These are phyloP conservation scores for Drosophila dunni DNA, from an alignment of 1,140 invertebrate species.

Conservation along the genomic window DNA sequence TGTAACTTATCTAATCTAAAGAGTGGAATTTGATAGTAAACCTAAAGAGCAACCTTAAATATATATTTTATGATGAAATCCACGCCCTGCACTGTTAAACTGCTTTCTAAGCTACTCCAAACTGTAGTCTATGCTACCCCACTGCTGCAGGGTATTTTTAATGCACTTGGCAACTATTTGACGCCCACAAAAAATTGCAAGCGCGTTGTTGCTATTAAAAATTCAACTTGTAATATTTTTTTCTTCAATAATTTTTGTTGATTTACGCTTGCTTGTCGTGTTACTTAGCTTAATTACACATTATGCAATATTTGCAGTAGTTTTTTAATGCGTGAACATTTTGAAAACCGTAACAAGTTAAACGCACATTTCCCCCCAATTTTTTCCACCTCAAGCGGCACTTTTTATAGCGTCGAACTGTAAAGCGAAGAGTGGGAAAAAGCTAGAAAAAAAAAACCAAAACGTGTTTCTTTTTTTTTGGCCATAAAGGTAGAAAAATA, in stretches of 20 bases:
- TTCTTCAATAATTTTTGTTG: slow-evolving; percentile 14
- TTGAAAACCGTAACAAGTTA: slow-evolving; percentile 49
- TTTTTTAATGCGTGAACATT: slow-evolving; percentile 39
- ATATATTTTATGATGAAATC: too few species aligned
- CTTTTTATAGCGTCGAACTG: slow-evolving; percentile 45
- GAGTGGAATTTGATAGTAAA: too few species aligned
- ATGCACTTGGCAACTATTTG: slow-evolving; percentile 27
- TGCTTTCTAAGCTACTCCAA: neutral
- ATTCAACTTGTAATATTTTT: slow-evolving; percentile 46
- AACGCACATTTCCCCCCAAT: slow-evolving; percentile 25
- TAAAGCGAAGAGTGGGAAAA: slow-evolving; percentile 20
- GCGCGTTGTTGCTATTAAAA: slow-evolving; percentile 67
- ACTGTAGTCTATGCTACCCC: neutral
- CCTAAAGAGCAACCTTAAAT: too few species aligned
- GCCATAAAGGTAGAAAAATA: slow-evolving; percentile 32
- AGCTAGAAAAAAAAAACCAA: slow-evolving; percentile 4
- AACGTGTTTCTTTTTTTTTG: slow-evolving; percentile 32
- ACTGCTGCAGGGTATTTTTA: slow-evolving; percentile 2
- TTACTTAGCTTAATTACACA: slow-evolving; percentile 35
- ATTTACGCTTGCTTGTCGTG: slow-evolving; percentile 31
- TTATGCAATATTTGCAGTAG: slow-evolving; percentile 60
- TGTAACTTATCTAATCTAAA: too few species aligned
- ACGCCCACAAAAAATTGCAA: slow-evolving; percentile 50
- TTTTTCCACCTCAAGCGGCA: slow-evolving; percentile 1
- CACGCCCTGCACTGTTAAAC: too few species aligned